Base-by-base conservation (phyloP, 2,888 invertebrate genomes). In the Pachliopta kotzebuea region DNA sequence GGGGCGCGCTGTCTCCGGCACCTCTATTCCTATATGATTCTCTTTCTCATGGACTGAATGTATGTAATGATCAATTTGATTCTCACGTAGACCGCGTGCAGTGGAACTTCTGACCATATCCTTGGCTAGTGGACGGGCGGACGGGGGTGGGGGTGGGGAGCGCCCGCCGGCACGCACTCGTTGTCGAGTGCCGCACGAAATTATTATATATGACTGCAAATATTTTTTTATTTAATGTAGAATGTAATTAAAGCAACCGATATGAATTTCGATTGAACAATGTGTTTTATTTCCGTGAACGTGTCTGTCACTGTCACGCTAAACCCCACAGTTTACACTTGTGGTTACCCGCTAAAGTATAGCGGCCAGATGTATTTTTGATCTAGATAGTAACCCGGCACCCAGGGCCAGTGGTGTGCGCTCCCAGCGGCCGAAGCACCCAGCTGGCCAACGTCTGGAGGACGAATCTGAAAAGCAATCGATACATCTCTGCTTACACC, bases 381-480 rank as follows among this genome's bases (percentile, higher is more conserved):
- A 42, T 81, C 74, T n/a, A 74, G 75, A 59, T 70, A 72, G 66
- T 85, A 86, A 0, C 83, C 88, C 0, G 88, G 79, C 29, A 74
- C 60, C 77, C 81, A 87, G 0, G 87, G 86, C 86, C 87, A 88
- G 62, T 75, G 74, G 3, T 71, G 66, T 4, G 49, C 49, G n/a
- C n/a, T 45, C 49, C 9, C 57, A 17, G 53, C 20, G 57, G 52
- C 24, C 59, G 73, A 7, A 67, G 67, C 50, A 20, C 31, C 37
- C 7, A 29, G 21, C 37, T n/a, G 37, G 4, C 14, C 14, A 11
- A 11, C 14, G 11, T 14, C 31, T 31, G 31, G 37, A 4, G 37
- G 37, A 6, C 26, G 26, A 11, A 11, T 14, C 37, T 37, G 37
- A 14, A 37, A 37, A n/a, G n/a, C 11, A 11, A 37, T 11, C 11